phyloP scores from a whole-genome alignment of 2,888 invertebrate genomes.

The Agonum fuliginosum region DNA sequence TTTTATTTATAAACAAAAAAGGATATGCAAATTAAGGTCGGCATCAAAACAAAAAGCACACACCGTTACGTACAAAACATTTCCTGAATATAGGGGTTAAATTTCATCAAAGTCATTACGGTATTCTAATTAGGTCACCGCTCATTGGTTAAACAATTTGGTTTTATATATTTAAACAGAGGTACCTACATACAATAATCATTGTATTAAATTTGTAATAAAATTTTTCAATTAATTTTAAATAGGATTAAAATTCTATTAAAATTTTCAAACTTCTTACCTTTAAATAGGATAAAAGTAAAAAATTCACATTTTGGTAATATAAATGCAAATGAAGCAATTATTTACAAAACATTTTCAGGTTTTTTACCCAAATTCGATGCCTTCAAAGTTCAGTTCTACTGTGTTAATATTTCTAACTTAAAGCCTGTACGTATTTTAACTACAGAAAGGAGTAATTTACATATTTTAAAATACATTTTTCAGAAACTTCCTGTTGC shows the following conservation, averaged over 20 bases:
- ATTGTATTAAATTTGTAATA: background rate
- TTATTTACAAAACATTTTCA: constrained; percentile 37
- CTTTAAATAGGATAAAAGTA: background rate
- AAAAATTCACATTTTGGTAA: constrained; percentile 22
- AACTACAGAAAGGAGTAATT: constrained; percentile 8
- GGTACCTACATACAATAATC: too few relatives aligned
- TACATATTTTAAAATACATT: constrained; percentile 25
- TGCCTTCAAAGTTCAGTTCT: constrained; percentile 8
- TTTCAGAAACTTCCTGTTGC: constrained; percentile 25
- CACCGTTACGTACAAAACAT: background rate
- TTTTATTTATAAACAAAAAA: background rate
- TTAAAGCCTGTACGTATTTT: constrained; percentile 10
- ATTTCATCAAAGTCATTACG: background rate
- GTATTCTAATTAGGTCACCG: background rate
- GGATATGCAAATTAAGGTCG: background rate
- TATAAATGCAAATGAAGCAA: constrained; percentile 36
- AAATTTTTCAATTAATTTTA: background rate
- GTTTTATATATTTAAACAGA: background rate
- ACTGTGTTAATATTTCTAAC: constrained; percentile 28
- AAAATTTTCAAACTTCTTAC: background rate
- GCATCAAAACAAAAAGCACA: background rate
- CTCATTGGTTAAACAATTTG: background rate
- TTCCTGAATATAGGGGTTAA: background rate
- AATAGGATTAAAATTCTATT: background rate
- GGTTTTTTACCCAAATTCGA: constrained; percentile 9